These are phyloP conservation scores for Glossosoma conforme DNA, from an alignment of 1,140 invertebrate species.

Conservation along the genomic window DNA sequence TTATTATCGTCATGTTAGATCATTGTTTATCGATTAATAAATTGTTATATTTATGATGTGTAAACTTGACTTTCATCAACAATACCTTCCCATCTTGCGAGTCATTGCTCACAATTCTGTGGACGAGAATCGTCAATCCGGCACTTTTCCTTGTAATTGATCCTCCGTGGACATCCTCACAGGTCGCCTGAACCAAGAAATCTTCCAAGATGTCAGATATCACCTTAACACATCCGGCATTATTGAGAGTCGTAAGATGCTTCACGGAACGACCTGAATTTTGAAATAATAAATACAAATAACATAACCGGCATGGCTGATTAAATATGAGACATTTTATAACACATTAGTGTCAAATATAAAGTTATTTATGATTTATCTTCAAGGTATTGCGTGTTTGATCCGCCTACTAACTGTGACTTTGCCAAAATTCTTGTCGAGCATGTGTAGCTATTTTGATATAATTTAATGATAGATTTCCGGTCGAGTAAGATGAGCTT, in stretches of 20 bases:
- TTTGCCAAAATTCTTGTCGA: too few species aligned
- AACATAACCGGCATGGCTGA: too few species aligned
- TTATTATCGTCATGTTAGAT: too few species aligned
- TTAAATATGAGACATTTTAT: too few species aligned
- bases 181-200: slow-evolving; percentile 42
- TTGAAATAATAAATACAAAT: too few species aligned
- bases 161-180: slow-evolving; percentile 36
- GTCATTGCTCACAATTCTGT: slow-evolving; percentile 65
- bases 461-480: too few species aligned
- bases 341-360: background rate
- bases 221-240: slow-evolving; percentile 33
- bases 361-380: too few species aligned
- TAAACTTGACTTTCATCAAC: background rate
- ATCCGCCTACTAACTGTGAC: too few species aligned
- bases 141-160: slow-evolving; percentile 68
- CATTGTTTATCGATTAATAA: too few species aligned
- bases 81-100: slow-evolving; percentile 46
- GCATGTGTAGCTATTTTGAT: background rate
- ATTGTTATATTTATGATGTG: too few species aligned
- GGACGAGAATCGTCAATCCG: slow-evolving; percentile 71
- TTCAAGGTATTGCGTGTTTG: too few species aligned
- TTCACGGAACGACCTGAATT: slow-evolving; percentile 27
- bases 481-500: too few species aligned
- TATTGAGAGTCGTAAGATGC: slow-evolving; percentile 36
- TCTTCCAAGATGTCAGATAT: slow-evolving; percentile 36